Evolutionary conservation across 2,797 vertebrate species (phyloP).

Genomic region (Fistularia tabacaria): DNA sequence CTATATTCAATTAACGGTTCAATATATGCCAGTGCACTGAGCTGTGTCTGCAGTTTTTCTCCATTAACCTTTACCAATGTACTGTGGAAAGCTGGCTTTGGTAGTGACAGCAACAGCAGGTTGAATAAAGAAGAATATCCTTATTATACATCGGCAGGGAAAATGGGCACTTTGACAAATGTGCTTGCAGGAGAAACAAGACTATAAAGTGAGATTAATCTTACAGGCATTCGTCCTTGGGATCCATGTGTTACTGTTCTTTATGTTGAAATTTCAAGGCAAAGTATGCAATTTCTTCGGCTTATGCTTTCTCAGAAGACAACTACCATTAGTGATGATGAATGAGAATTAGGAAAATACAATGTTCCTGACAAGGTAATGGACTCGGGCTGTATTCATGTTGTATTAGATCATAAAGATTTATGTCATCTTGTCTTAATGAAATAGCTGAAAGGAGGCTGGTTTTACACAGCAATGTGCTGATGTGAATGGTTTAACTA

Average conservation of each 20-base stretch:
- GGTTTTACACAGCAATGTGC: too few relatives aligned
- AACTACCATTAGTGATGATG: too few relatives aligned
- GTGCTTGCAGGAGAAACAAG: slow-evolving; percentile 10
- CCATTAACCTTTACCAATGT: slow-evolving; percentile 36
- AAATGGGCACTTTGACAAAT: slow-evolving; percentile 30
- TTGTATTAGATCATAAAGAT: too few relatives aligned
- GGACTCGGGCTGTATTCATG: too few relatives aligned
- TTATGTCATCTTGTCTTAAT: too few relatives aligned
- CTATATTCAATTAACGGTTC: slow-evolving; percentile 27
- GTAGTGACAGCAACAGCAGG: slow-evolving; percentile 20
- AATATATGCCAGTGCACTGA: slow-evolving; percentile 23
- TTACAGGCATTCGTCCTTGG: slow-evolving; percentile 2
- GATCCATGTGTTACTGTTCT: too few relatives aligned
- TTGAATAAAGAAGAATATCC: slow-evolving; percentile 39
- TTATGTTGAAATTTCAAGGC: not conserved
- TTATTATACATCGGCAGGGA: slow-evolving; percentile 20
- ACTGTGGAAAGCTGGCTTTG: slow-evolving; percentile 48
- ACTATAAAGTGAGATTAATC: slow-evolving; percentile 11
- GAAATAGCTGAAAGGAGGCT: too few relatives aligned
- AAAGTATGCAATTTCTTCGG: not conserved
- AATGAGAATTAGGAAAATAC: too few relatives aligned
- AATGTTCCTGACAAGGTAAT: too few relatives aligned
- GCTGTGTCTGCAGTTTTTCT: slow-evolving; percentile 24
- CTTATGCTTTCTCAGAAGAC: too few relatives aligned
- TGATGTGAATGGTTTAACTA: too few relatives aligned